These are phyloP conservation scores for Phenganax stokvisi DNA, from an alignment of 92 coral and sea anemone genomes.

Conservation along the genomic window DNA sequence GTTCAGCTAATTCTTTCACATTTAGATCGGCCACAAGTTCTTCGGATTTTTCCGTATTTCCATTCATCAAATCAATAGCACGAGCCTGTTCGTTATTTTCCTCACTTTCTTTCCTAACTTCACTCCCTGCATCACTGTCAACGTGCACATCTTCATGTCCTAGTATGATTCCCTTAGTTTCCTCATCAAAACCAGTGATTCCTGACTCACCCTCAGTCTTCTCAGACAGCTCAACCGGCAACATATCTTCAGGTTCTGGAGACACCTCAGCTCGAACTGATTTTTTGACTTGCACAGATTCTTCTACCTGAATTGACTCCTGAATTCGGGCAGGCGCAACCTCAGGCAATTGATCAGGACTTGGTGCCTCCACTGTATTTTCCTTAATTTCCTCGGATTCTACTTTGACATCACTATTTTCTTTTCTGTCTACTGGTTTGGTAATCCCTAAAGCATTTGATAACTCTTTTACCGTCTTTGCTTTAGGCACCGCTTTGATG, in stretches of 20 bases:
- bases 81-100: no score
- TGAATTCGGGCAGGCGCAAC: constrained; percentile 5
- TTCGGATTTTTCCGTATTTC: background rate
- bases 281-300: constrained; percentile 5
- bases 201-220: background rate
- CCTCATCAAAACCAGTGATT: background rate
- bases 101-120: background rate
- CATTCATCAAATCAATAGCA: background rate
- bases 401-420: background rate
- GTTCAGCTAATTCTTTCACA: background rate
- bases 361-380: background rate
- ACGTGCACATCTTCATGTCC: background rate
- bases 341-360: background rate
- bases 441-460: constrained; percentile 37
- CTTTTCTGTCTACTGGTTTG: constrained; percentile 6
- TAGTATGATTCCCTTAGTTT: background rate
- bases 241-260: background rate
- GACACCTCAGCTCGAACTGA: background rate
- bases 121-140: background rate
- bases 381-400: background rate
- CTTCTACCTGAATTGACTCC: background rate
- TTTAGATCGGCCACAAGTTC: background rate
- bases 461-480: constrained; percentile 33
- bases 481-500: constrained; percentile 8
- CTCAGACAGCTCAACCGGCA: background rate